Evolutionary conservation across 2,888 invertebrate genomes (phyloP).

Genomic region (Tachina grossa): DNA sequence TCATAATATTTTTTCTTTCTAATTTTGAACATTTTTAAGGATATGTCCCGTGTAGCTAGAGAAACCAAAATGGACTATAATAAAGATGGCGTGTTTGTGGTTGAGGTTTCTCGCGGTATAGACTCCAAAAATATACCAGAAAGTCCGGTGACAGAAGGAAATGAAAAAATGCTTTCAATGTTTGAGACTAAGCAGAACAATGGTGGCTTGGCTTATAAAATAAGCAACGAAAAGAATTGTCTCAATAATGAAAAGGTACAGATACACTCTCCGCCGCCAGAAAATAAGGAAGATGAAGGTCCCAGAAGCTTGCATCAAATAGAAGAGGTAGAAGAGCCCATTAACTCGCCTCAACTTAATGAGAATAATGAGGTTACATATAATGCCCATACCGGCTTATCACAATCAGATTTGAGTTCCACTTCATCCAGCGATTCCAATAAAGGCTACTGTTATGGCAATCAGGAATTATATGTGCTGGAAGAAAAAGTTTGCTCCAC

Average conservation of each 20-base stretch:
- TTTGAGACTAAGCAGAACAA: constrained; percentile 81
- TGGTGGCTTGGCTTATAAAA: constrained; percentile 53
- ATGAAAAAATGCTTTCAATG: constrained; percentile 79
- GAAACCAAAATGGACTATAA: constrained; percentile 90
- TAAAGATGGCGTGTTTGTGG: constrained; percentile 89
- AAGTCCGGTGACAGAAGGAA: constrained; percentile 74
- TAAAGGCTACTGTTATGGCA: constrained; percentile 90
- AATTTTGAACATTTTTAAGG: constrained; percentile 82
- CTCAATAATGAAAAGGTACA: constrained; percentile 81
- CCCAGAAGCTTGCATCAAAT: constrained; percentile 79
- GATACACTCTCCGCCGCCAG: constrained; percentile 81
- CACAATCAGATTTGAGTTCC: constrained; percentile 91
- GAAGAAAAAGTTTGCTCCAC: constrained; percentile 88
- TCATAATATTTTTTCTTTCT: constrained; percentile 74
- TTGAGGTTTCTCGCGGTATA: constrained; percentile 85
- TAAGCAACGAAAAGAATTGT: constrained; percentile 66
- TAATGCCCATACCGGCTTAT: constrained; percentile 88
- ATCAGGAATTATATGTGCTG: constrained; percentile 90
- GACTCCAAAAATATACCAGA: constrained; percentile 82
- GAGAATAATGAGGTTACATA: constrained; percentile 55
- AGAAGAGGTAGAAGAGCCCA: constrained; percentile 77
- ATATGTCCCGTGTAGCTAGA: constrained; percentile 87
- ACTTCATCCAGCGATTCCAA: constrained; percentile 87
- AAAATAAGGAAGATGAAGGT: constrained; percentile 76
- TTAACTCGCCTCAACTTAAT: constrained; percentile 59